Evolutionary conservation across 1,140 invertebrate species (phyloP), one percentile per base, ranked within the genome.

Genomic region (Cotesia chilonis): DNA sequence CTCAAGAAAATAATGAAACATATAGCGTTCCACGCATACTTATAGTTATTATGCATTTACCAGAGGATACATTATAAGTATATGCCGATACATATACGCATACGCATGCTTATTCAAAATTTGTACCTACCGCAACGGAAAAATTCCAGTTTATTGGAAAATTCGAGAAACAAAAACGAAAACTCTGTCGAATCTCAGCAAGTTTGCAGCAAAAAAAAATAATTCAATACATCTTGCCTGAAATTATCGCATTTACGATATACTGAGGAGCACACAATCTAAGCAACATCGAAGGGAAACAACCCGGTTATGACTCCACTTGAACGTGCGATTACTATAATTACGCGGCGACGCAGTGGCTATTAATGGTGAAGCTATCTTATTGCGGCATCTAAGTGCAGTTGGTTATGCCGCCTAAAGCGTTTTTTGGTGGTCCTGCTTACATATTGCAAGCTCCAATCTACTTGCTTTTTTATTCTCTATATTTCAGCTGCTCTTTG

Each of bases 301-400:
- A 47, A 37, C 54, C 65, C 75, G 65, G 75, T 80, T 81, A 80
- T 78, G 79, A 80, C 76, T 79, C 63, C 73, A 77, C 78, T 78
- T 70, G 70, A 64, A 74, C 51, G 54, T 71, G 38, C 74, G 79
- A 81, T 80, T 79, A 81, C 80, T 80, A 81, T 81, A 80, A 81
- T 81, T 81, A 81, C 76, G 77, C 74, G 79, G 78, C 79, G 75
- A 79, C 78, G 75, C 73, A 73, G 71, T 71, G 76, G 79, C 79
- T 80, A 81, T 81, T 81, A 81, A 81, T 81, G 79, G 79, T 73
- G 35, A 61, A 55, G 72, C 71, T 81, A 81, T 81, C 80, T 80
- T 75, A 79, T 80, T 81, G 78, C 79, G 70, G 76, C 78, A 80
- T 81, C 80, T 81, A 79, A 80, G 78, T 81, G 78, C 80, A 75